These are phyloP conservation scores for Pteria penguin DNA, from an alignment of 2,888 invertebrate genomes.

Conservation along the genomic window DNA sequence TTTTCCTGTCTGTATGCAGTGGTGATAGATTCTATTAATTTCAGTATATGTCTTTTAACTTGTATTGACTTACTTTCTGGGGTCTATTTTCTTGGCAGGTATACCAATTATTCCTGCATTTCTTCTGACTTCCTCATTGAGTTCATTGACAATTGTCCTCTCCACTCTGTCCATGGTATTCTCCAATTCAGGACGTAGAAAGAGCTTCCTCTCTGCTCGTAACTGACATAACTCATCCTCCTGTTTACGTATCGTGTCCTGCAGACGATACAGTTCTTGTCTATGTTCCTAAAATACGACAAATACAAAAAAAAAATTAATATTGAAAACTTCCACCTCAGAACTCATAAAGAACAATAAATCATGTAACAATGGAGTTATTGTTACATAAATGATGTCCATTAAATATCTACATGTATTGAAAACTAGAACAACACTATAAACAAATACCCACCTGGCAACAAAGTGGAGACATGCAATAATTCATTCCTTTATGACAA, in stretches of 20 bases:
- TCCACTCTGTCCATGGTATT: slow-evolving; percentile 64
- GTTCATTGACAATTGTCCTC: slow-evolving; percentile 70
- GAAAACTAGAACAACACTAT: too few species aligned
- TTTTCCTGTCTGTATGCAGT: too few species aligned
- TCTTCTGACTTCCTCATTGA: slow-evolving; percentile 76
- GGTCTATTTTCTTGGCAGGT: slow-evolving; percentile 68
- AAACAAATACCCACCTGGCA: too few species aligned
- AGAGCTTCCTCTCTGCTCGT: slow-evolving; percentile 59
- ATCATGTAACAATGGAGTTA: too few species aligned
- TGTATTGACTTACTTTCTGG: slow-evolving; percentile 59
- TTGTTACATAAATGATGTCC: too few species aligned
- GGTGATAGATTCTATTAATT: too few species aligned
- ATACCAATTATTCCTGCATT: slow-evolving; percentile 71
- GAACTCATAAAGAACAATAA: too few species aligned
- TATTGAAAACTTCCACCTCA: not conserved
- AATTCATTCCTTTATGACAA: too few species aligned
- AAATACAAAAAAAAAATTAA: not conserved
- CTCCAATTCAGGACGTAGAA: slow-evolving; percentile 64
- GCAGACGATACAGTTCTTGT: slow-evolving; percentile 65
- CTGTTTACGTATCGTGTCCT: slow-evolving; percentile 63
- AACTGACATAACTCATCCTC: slow-evolving; percentile 69
- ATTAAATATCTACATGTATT: too few species aligned
- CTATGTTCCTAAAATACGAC: slow-evolving; percentile 67
- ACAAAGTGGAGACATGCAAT: too few species aligned
- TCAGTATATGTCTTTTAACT: not conserved